Conservation (phyloP, 2,113 vertebrate species). For the Corvus hawaiiensis region DNA sequence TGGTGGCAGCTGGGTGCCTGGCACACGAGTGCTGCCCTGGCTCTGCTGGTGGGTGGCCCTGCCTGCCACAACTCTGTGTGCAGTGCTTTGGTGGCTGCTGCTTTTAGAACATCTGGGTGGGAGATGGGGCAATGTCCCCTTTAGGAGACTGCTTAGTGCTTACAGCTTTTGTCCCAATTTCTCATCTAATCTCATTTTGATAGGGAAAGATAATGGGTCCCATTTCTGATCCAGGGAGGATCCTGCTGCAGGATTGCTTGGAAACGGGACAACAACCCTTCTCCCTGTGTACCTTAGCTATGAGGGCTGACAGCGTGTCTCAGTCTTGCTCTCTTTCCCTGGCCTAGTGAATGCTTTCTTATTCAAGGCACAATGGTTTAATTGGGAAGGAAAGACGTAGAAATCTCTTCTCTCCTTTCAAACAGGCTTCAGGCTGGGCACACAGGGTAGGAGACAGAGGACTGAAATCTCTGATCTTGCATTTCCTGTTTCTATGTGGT, state of each 20-base stretch:
- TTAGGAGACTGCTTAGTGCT: background rate
- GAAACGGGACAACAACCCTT: background rate
- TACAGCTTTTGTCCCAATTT: background rate
- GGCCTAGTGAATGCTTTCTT: too few relatives aligned
- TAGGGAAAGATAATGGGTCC: background rate
- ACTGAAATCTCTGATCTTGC: background rate
- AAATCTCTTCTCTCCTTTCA: background rate
- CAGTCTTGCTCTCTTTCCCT: background rate
- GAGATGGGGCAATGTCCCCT: background rate
- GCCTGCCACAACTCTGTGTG: background rate
- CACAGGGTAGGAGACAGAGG: background rate
- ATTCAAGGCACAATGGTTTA: background rate
- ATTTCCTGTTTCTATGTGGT: background rate
- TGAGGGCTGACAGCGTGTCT: background rate
- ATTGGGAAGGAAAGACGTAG: background rate
- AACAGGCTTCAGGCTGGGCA: background rate
- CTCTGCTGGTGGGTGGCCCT: background rate
- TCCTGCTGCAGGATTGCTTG: background rate
- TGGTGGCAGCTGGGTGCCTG: background rate
- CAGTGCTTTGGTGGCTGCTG: background rate
- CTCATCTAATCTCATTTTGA: background rate
- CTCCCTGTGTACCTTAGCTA: background rate
- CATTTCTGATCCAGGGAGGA: background rate
- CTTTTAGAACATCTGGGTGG: background rate
- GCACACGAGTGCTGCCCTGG: fast-evolving